These are phyloP conservation scores for Platysteira castanea DNA, from an alignment of 2,113 vertebrate genomes.

Conservation along the genomic window DNA sequence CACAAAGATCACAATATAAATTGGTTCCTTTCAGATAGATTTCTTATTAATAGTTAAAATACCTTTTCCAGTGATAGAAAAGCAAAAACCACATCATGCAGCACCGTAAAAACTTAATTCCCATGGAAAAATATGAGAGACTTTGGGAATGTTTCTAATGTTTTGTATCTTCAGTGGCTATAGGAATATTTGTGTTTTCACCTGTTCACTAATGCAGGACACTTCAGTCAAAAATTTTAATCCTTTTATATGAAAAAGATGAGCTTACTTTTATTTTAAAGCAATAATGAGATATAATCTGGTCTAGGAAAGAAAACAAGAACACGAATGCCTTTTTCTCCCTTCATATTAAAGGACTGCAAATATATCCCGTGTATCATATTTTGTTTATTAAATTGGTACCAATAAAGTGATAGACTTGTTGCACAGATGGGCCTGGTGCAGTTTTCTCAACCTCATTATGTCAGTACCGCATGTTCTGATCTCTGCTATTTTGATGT, in stretches of 20 bases:
- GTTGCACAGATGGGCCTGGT: constrained; percentile 42
- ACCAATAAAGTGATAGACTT: constrained; percentile 5
- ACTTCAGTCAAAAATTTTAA: background rate
- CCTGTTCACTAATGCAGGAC: rapidly evolving
- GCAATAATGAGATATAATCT: background rate
- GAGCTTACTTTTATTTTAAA: background rate
- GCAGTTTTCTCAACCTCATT: constrained; percentile 44
- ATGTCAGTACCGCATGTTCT: constrained; percentile 61
- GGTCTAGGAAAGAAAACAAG: background rate
- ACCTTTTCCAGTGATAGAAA: background rate
- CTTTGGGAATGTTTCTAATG: background rate
- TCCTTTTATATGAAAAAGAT: background rate
- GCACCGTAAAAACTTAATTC: background rate
- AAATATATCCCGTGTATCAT: background rate
- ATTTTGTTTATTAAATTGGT: constrained; percentile 18
- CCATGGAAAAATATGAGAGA: background rate
- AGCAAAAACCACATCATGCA: background rate
- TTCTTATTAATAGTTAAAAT: background rate
- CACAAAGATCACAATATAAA: background rate
- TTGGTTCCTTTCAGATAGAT: background rate
- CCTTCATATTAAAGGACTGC: background rate
- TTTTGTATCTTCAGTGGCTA: background rate
- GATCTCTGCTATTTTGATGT: constrained; percentile 57
- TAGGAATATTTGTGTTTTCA: background rate
- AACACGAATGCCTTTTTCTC: background rate